A percentile compares a stretch with the other conserved stretches of the same genome.
These are phyloP conservation scores for Apodemia mormo DNA, from an alignment of 2,888 invertebrate genomes.

Conservation along the genomic window DNA sequence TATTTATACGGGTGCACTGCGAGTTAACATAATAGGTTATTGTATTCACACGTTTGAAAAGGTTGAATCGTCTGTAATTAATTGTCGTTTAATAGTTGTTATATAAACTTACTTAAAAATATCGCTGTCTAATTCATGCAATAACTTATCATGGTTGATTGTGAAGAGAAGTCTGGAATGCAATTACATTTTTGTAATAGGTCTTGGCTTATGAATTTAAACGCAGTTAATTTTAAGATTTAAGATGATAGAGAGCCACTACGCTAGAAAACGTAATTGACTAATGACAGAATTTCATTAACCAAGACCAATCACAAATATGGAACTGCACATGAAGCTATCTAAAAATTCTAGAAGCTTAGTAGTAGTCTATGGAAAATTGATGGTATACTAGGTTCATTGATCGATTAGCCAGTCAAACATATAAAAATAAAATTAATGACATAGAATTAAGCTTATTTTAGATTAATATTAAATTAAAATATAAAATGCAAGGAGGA, in stretches of 20 bases:
- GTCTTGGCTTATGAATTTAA: not conserved
- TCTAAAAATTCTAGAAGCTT: slow-evolving; percentile 69
- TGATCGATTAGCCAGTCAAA: slow-evolving; percentile 21
- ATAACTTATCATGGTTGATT: slow-evolving; percentile 2
- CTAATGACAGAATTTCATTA: not conserved
- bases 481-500: slow-evolving; percentile 12
- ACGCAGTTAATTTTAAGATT: not conserved
- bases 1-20: not conserved
- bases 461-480: slow-evolving; percentile 17
- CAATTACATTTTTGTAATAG: slow-evolving; percentile 6
- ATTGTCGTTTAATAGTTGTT: not conserved
- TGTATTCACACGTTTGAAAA: not conserved
- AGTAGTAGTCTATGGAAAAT: slow-evolving; percentile 45
- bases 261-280: not conserved
- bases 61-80: not conserved
- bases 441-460: slow-evolving; percentile 19
- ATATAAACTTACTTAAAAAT: not conserved
- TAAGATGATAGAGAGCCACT: not conserved
- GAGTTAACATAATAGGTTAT: not conserved
- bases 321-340: slow-evolving; percentile 45
- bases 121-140: not conserved
- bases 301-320: not conserved
- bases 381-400: slow-evolving; percentile 30
- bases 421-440: slow-evolving; percentile 6
- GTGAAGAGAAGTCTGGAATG: not conserved